Evolutionary conservation across 2,797 vertebrate genomes (phyloP).

Genomic region (Characodon lateralis): DNA sequence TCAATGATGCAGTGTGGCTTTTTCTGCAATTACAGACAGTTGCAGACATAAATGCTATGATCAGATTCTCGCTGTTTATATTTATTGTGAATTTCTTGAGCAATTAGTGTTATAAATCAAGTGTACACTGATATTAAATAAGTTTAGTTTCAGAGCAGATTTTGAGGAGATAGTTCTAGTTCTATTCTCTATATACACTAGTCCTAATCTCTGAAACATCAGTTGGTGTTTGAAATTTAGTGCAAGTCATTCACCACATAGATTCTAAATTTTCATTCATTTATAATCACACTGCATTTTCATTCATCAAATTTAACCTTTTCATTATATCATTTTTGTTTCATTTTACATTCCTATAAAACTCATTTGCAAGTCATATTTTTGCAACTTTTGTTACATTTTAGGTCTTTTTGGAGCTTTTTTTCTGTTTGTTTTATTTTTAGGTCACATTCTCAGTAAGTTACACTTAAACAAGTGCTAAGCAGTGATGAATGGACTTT

Average conservation of each 20-base stretch:
- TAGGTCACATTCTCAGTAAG: not conserved
- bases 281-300: not conserved
- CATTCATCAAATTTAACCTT: not conserved
- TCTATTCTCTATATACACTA: not conserved
- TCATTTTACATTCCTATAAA: not conserved
- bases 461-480: not conserved
- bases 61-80: too few species aligned
- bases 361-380: not conserved
- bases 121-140: too few species aligned
- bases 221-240: too few species aligned
- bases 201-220: not conserved
- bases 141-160: too few species aligned
- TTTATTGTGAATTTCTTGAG: too few species aligned
- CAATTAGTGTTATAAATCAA: too few species aligned
- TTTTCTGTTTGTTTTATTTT: not conserved
- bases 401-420: not conserved
- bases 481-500: not conserved
- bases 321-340: not conserved
- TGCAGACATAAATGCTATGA: not conserved
- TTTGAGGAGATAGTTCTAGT: too few species aligned
- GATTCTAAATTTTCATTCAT: not conserved
- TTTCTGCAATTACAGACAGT: not conserved
- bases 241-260: too few species aligned
- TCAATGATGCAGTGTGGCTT: not conserved
- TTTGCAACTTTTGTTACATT: not conserved